phyloP scores from a whole-genome alignment of 2,888 invertebrate genomes.

The Caenorhabditis afra region DNA sequence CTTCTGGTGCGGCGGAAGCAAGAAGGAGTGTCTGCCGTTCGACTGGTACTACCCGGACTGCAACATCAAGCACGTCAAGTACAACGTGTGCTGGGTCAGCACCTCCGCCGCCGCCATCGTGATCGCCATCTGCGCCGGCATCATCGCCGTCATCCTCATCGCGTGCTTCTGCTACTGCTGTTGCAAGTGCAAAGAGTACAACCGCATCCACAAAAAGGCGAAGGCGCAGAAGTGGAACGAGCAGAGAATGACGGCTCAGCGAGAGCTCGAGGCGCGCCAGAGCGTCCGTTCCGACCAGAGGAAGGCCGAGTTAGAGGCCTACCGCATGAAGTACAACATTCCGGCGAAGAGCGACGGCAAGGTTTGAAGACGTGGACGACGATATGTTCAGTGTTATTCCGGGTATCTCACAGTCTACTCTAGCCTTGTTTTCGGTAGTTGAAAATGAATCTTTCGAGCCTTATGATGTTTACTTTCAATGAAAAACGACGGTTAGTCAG shows the following conservation, averaged over 20 bases:
- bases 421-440: constrained; percentile 8
- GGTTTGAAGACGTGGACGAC: constrained; percentile 15
- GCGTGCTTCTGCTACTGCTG: constrained; percentile 60
- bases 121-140: constrained; percentile 64
- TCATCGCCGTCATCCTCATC: constrained; percentile 61
- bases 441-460: constrained; percentile 33
- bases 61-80: constrained; percentile 67
- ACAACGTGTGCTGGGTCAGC: constrained; percentile 72
- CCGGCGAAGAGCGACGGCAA: constrained; percentile 43
- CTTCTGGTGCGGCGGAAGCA: constrained; percentile 72
- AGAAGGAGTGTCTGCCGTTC: constrained; percentile 64
- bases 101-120: constrained; percentile 70
- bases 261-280: constrained; percentile 54
- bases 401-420: constrained; percentile 11
- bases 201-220: constrained; percentile 57
- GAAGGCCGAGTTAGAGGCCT: constrained; percentile 64
- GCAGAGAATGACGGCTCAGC: constrained; percentile 39
- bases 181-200: constrained; percentile 61
- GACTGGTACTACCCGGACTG: constrained; percentile 73
- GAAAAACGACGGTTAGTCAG: constrained; percentile 38
- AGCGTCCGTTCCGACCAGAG: constrained; percentile 55
- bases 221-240: constrained; percentile 59
- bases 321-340: constrained; percentile 64
- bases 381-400: constrained; percentile 1
- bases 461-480: constrained; percentile 41